Evolutionary conservation across 2,888 invertebrate genomes (phyloP).

Genomic region (Limnephilus lunatus): DNA sequence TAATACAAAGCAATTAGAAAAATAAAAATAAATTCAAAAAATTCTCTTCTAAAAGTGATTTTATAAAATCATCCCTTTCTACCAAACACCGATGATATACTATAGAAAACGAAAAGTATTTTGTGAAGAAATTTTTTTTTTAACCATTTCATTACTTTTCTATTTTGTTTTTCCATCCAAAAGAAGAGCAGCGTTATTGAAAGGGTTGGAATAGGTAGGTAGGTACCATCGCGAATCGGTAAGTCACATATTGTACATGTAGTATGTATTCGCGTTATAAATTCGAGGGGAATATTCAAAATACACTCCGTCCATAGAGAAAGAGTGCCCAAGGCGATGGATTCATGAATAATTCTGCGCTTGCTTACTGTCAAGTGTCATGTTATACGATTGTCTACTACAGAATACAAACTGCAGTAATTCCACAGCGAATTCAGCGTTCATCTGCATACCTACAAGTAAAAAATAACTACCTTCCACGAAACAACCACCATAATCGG

Average conservation of each 20-base stretch:
- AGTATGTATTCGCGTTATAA: not conserved
- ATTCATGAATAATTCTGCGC: constrained; percentile 61
- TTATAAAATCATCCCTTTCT: too few relatives aligned
- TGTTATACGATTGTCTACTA: constrained; percentile 37
- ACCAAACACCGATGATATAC: too few relatives aligned
- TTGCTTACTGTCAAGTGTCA: constrained; percentile 62
- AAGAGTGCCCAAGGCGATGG: constrained; percentile 27
- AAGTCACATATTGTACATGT: not conserved
- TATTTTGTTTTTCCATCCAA: not conserved
- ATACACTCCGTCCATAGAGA: constrained; percentile 32
- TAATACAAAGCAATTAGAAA: too few relatives aligned
- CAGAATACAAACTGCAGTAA: constrained; percentile 21
- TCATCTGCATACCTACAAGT: not conserved
- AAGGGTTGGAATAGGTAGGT: not conserved
- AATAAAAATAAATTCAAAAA: too few relatives aligned
- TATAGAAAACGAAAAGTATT: too few relatives aligned
- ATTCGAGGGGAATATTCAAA: constrained; percentile 18
- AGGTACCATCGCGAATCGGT: not conserved
- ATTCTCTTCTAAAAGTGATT: too few relatives aligned
- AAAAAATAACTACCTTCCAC: not conserved
- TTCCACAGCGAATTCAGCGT: not conserved
- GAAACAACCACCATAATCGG: not conserved
- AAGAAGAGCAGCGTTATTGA: not conserved
- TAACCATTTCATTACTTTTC: not conserved
- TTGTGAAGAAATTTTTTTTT: not conserved